Base-by-base conservation (phyloP, 2,113 vertebrate species). In the Zosterops japonicus region DNA sequence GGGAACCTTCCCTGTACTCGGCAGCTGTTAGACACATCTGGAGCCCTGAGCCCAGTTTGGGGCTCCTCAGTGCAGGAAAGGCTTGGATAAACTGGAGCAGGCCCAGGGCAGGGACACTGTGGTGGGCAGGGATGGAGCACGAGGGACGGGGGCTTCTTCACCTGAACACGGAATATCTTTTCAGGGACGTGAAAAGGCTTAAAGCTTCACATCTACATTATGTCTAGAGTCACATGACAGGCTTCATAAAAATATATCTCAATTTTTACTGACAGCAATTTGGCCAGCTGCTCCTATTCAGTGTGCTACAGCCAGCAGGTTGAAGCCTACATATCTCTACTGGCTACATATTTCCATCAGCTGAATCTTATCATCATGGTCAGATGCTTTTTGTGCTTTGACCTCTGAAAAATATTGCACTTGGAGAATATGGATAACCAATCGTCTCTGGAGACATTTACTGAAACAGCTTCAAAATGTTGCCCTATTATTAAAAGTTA, bases 71-170 rank as follows among this genome's bases (percentile, higher is more conserved):
- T 3, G 6, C 0, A 0, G 29, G 36, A 83, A 86, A 61, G 31
- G 10, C 41, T n/a, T 1, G 0, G 1, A 20, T 8, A 24, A 76
- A 52, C 19, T 23, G 22, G 7, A 89, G 11, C 1, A 2, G 70
- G 70, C 7, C 31, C 52, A 16, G n/a, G 13, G 12, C 12, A 89
- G 21, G 42, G 42, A 12, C 39, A 44, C 19, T 7, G 5, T 0
- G 0, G 13, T 8, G 23, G 14, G 4, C 10, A 5, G 11, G 41
- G 25, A 5, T 19, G 18, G 33, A 79, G 27, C 12, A 21, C 0
- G 3, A 63, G 61, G 22, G 35, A 75, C 57, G 25, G 21, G 39
- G 46, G 15, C 67, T 84, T 47, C 19, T 28, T 67, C 31, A 31
- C 20, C 28, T 59, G 8, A 5, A 63, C 17, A 53, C 7, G 3